Evolutionary conservation across 2,113 vertebrate genomes (phyloP).

Genomic region (Paedocypris sp.): DNA sequence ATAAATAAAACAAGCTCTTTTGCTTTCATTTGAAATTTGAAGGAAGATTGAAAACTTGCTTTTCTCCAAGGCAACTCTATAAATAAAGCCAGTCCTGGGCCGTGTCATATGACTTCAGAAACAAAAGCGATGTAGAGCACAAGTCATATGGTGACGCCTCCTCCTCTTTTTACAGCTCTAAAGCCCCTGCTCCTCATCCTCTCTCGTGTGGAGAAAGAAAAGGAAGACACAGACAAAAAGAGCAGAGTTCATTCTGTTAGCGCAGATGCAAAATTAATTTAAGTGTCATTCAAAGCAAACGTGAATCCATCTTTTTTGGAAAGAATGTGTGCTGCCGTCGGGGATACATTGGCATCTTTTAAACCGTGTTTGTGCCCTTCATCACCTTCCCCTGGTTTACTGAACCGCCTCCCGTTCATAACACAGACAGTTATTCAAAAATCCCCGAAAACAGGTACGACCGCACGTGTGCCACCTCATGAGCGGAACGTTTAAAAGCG

Average conservation of each 20-base stretch:
- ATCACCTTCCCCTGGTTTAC: slow-evolving; percentile 13
- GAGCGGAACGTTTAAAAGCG: background rate
- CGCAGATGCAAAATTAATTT: too few relatives aligned
- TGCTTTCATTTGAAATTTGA: too few relatives aligned
- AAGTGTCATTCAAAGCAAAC: background rate
- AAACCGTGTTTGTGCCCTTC: background rate
- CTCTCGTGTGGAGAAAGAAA: background rate
- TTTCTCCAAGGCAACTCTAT: too few relatives aligned
- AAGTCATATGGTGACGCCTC: background rate
- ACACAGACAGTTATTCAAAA: slow-evolving; percentile 35
- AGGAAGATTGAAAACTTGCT: too few relatives aligned
- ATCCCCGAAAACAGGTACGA: slow-evolving; percentile 24
- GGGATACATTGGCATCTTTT: background rate
- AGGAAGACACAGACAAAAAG: background rate
- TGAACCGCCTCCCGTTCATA: slow-evolving; percentile 21
- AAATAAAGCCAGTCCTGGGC: too few relatives aligned
- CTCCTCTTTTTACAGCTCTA: background rate
- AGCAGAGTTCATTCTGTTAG: too few relatives aligned
- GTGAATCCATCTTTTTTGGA: background rate
- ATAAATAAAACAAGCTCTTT: too few relatives aligned
- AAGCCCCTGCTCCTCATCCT: background rate
- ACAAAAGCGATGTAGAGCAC: background rate
- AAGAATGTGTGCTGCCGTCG: background rate
- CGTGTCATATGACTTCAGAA: background rate
- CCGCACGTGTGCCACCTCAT: too few relatives aligned